Evolutionary conservation across 2,113 vertebrate genomes (phyloP).

Genomic region (Choloepus hoffmanni): DNA sequence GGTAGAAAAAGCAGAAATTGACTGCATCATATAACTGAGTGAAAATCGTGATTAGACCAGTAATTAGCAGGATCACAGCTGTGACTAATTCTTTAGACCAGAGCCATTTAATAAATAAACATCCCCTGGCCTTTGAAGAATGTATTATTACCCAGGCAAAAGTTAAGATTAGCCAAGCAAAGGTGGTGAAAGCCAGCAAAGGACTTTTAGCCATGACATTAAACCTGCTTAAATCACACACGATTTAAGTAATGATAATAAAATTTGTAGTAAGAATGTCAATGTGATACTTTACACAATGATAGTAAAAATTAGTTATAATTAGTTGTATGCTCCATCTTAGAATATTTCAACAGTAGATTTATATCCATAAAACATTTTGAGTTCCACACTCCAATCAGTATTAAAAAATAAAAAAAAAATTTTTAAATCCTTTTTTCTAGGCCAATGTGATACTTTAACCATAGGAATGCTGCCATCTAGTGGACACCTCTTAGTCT

Average conservation of each 20-base stretch:
- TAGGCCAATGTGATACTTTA: slow-evolving; percentile 21
- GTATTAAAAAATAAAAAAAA: slow-evolving; percentile 54
- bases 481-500: slow-evolving; percentile 62
- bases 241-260: neutral
- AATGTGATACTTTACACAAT: neutral
- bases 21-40: neutral
- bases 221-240: neutral
- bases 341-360: slow-evolving; percentile 49
- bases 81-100: neutral
- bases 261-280: neutral
- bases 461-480: slow-evolving; percentile 85
- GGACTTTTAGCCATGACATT: neutral
- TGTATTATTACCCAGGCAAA: neutral
- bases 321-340: neutral
- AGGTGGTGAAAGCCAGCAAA: neutral
- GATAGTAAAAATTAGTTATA: neutral
- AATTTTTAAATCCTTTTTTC: neutral
- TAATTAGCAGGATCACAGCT: neutral
- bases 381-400: slow-evolving; percentile 58
- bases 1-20: neutral
- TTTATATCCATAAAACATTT: slow-evolving; percentile 54
- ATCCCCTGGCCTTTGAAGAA: neutral
- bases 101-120: slow-evolving; percentile 28
- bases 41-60: neutral
- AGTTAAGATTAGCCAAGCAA: neutral